Evolutionary conservation across 2,888 invertebrate genomes (phyloP).

Genomic region (Smittia aterrima): DNA sequence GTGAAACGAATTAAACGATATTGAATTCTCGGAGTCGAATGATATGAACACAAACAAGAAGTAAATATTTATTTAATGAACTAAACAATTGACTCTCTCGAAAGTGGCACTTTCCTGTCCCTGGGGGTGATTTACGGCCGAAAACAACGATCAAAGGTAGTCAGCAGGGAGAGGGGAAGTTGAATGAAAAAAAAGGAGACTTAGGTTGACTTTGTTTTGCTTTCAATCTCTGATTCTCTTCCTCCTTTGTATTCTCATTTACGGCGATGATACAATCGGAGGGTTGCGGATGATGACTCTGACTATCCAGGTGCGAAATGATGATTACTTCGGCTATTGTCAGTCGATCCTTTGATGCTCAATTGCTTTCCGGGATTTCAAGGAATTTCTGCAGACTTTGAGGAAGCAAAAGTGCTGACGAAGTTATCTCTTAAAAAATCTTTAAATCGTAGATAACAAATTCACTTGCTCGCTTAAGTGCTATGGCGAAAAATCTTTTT

Average conservation of each 20-base stretch:
- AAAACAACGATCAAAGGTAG: neutral
- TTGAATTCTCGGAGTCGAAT: neutral
- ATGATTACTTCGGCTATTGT: slow-evolving; percentile 10
- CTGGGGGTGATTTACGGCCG: slow-evolving; percentile 37
- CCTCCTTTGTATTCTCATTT: neutral
- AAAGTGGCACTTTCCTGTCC: slow-evolving; percentile 16
- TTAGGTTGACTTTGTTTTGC: slow-evolving; percentile 3
- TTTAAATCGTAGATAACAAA: neutral
- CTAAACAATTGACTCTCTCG: slow-evolving; percentile 41
- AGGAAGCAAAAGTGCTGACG: neutral
- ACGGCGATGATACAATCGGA: neutral
- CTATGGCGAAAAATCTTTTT: neutral
- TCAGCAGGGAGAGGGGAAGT: neutral
- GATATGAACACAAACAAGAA: slow-evolving; percentile 27
- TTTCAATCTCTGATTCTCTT: neutral
- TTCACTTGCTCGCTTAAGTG: too few relatives aligned
- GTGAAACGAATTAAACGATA: neutral
- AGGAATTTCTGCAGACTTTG: neutral
- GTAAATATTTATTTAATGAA: slow-evolving; percentile 42
- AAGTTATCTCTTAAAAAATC: neutral
- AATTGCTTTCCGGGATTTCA: neutral
- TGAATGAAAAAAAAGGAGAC: too few relatives aligned
- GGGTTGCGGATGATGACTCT: neutral
- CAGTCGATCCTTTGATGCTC: slow-evolving; percentile 2
- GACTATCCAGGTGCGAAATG: slow-evolving; percentile 40